Percentiles rank a stretch among this genome's conserved stretches.
Conservation (phyloP, 2,888 invertebrate species). For the Phengaris arion region DNA sequence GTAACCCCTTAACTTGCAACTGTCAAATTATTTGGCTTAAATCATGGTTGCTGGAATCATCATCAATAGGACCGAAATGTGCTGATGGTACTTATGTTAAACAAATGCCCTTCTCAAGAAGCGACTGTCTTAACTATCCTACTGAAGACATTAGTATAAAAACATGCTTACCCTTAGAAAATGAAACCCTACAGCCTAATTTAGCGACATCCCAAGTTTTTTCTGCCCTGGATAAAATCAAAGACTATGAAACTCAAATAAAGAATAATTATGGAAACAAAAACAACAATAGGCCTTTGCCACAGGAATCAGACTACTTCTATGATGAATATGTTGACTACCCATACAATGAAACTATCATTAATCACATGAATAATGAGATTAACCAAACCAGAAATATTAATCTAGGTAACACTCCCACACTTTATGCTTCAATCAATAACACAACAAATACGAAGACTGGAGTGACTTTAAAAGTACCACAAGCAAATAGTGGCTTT, state of each 20-base stretch:
- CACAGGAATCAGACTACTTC: slow-evolving; percentile 89
- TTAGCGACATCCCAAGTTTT: slow-evolving; percentile 80
- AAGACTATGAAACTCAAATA: slow-evolving; percentile 67
- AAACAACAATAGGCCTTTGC: slow-evolving; percentile 80
- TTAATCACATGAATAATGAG: slow-evolving; percentile 60
- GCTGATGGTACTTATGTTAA: slow-evolving; percentile 88
- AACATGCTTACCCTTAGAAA: slow-evolving; percentile 83
- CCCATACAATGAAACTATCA: slow-evolving; percentile 81
- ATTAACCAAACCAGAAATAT: slow-evolving; percentile 44
- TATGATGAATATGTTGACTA: slow-evolving; percentile 91
- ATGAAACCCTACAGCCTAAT: slow-evolving; percentile 79
- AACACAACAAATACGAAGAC: slow-evolving; percentile 59
- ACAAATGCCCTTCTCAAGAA: slow-evolving; percentile 84
- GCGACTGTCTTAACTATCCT: slow-evolving; percentile 80
- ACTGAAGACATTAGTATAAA: slow-evolving; percentile 78
- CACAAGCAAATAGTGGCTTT: slow-evolving; percentile 82
- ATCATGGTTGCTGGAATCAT: slow-evolving; percentile 88
- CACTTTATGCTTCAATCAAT: slow-evolving; percentile 61
- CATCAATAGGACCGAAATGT: slow-evolving; percentile 87
- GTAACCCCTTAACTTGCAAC: slow-evolving; percentile 90
- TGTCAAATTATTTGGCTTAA: slow-evolving; percentile 91
- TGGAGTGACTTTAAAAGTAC: slow-evolving; percentile 64
- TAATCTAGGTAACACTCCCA: slow-evolving; percentile 72
- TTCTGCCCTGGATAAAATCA: slow-evolving; percentile 79
- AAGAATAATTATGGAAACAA: slow-evolving; percentile 71